Conservation (phyloP, 2,888 invertebrate species). For the Alitta virens region DNA sequence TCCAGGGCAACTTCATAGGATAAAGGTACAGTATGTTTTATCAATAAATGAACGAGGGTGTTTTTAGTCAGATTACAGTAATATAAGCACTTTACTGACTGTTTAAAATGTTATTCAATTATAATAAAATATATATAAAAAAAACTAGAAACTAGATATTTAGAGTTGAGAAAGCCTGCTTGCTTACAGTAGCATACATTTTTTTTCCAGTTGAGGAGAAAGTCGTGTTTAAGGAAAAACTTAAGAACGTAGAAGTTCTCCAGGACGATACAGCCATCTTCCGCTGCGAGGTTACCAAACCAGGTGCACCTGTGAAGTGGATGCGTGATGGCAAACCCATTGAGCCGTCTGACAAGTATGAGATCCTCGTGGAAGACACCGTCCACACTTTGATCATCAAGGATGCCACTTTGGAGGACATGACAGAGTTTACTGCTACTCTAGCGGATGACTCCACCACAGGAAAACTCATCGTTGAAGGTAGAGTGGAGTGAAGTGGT, state of each 20-base stretch:
- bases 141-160: too few relatives aligned
- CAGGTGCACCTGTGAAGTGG: slow-evolving; percentile 90
- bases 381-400: slow-evolving; percentile 41
- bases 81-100: too few relatives aligned
- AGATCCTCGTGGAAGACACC: slow-evolving; percentile 33
- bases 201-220: slow-evolving; percentile 1
- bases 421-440: slow-evolving; percentile 44
- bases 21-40: too few relatives aligned
- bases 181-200: too few relatives aligned
- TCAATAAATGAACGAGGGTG: too few relatives aligned
- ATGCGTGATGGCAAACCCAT: slow-evolving; percentile 67
- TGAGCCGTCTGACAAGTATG: slow-evolving; percentile 61
- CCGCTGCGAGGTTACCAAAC: slow-evolving; percentile 90
- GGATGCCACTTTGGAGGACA: slow-evolving; percentile 45
- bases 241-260: slow-evolving; percentile 25
- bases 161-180: too few relatives aligned
- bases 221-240: slow-evolving; percentile 1
- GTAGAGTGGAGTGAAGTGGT: slow-evolving; percentile 4
- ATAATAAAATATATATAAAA: too few relatives aligned
- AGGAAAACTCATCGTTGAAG: slow-evolving; percentile 35
- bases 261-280: slow-evolving; percentile 67
- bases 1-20: too few relatives aligned
- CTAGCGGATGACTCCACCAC: slow-evolving; percentile 41
- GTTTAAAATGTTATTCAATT: too few relatives aligned
- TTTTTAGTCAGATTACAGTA: too few relatives aligned